These are phyloP conservation scores for Calidris pugnax DNA, from an alignment of 2,113 vertebrate species.

Conservation along the genomic window DNA sequence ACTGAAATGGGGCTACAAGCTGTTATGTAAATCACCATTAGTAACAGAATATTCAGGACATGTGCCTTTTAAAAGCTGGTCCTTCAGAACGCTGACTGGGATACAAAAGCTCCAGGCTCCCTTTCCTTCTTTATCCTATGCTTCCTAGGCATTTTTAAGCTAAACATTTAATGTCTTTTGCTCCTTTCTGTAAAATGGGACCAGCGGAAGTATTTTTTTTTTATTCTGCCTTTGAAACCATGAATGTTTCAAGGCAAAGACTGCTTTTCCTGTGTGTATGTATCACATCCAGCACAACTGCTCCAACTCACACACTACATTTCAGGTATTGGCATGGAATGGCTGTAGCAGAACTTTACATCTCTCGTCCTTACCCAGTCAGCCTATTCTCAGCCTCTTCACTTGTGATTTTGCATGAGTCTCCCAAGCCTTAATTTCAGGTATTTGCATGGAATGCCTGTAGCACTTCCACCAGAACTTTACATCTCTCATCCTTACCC, in stretches of 20 bases:
- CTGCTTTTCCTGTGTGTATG: background rate
- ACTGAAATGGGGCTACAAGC: background rate
- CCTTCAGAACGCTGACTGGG: background rate
- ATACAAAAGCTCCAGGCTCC: background rate
- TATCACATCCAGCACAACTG: background rate
- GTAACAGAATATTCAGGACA: constrained; percentile 8
- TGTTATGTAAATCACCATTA: constrained; percentile 43
- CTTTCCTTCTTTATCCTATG: background rate
- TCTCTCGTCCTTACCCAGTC: background rate
- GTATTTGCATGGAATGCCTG: no score
- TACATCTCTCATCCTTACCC: background rate
- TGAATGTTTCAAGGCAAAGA: background rate
- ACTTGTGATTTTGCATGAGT: background rate
- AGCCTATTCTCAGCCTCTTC: background rate
- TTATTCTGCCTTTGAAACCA: background rate
- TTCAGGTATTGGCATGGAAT: background rate
- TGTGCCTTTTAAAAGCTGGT: background rate
- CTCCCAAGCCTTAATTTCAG: background rate
- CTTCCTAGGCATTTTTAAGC: background rate
- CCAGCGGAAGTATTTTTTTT: background rate
- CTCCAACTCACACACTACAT: background rate
- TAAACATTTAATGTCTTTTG: background rate
- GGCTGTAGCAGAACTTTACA: background rate
- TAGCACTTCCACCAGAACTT: background rate
- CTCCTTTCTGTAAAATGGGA: background rate